These are phyloP conservation scores for Dendrolimus punctatus DNA, from an alignment of 1,140 invertebrate genomes.

Conservation along the genomic window DNA sequence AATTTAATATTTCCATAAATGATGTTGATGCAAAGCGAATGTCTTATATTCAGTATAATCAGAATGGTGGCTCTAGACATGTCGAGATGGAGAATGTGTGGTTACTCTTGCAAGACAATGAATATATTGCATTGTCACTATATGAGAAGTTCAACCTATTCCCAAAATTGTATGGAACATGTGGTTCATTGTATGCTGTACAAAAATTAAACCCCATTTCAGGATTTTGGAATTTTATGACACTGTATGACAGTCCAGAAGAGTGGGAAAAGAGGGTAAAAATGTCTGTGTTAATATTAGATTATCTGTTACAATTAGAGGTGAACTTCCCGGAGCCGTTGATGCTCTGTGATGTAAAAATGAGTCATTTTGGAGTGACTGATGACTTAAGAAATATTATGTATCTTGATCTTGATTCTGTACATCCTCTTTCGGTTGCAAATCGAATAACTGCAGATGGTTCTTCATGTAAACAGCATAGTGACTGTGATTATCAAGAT, in stretches of 20 bases:
- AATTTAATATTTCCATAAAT: constrained; percentile 70
- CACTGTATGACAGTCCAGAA: too few relatives aligned
- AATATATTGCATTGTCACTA: constrained; percentile 74
- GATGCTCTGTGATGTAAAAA: too few relatives aligned
- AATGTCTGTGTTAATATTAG: too few relatives aligned
- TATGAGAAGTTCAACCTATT: constrained; percentile 75
- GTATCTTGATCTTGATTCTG: too few relatives aligned
- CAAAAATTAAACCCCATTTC: constrained; percentile 68
- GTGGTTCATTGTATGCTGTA: constrained; percentile 75
- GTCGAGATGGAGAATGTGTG: constrained; percentile 26
- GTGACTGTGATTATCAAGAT: constrained; percentile 79
- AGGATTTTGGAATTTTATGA: too few relatives aligned
- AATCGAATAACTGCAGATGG: constrained; percentile 53
- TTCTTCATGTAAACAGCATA: constrained; percentile 70
- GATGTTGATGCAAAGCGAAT: constrained; percentile 63
- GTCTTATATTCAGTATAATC: constrained; percentile 19
- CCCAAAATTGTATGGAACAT: constrained; percentile 78
- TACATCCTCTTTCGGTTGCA: too few relatives aligned
- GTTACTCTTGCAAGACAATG: too few relatives aligned
- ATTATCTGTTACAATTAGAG: too few relatives aligned
- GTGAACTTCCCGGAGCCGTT: too few relatives aligned
- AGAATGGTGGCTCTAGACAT: constrained; percentile 26
- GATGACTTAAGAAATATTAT: too few relatives aligned
- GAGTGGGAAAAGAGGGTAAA: too few relatives aligned
- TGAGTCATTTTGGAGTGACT: too few relatives aligned